Conservation (phyloP, 1,140 invertebrate genomes). For the Drosophila ohnishii region DNA sequence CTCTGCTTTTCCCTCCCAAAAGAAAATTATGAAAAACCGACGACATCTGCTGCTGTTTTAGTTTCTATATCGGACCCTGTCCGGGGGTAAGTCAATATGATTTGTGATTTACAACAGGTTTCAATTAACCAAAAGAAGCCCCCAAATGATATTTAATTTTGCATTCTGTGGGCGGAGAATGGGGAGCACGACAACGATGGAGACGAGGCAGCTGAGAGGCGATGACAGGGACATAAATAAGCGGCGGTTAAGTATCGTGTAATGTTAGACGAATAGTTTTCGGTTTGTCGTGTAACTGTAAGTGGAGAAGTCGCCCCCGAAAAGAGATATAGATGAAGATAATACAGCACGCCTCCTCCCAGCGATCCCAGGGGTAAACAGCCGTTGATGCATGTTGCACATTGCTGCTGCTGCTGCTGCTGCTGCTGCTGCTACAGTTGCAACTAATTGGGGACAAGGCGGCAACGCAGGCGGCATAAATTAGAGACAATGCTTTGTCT, state of each 20-base stretch:
- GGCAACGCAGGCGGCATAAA: constrained; percentile 43
- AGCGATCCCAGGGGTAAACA: constrained; percentile 41
- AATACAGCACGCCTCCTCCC: constrained; percentile 4
- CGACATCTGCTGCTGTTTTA: constrained; percentile 38
- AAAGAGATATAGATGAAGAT: background rate
- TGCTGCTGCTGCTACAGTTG: constrained; percentile 27
- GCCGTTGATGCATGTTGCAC: constrained; percentile 22
- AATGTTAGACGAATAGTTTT: constrained; percentile 54
- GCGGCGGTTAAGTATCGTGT: constrained; percentile 50
- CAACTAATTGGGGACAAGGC: constrained; percentile 53
- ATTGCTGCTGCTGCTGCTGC: constrained; percentile 6
- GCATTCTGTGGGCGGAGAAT: constrained; percentile 10
- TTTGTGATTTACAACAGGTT: constrained; percentile 56
- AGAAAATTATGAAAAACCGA: constrained; percentile 38
- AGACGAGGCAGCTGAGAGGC: constrained; percentile 40
- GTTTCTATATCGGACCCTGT: constrained; percentile 13
- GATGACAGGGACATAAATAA: constrained; percentile 53
- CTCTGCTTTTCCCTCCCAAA: background rate
- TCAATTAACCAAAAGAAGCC: constrained; percentile 47
- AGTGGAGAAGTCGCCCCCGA: constrained; percentile 30
- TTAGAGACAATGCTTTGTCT: constrained; percentile 29
- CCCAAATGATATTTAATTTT: constrained; percentile 28
- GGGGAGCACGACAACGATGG: background rate
- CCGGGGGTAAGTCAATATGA: constrained; percentile 36
- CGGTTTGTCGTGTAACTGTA: constrained; percentile 32